Evolutionary conservation across 1,140 invertebrate species (phyloP).

Genomic region (Drosophila pandora): DNA sequence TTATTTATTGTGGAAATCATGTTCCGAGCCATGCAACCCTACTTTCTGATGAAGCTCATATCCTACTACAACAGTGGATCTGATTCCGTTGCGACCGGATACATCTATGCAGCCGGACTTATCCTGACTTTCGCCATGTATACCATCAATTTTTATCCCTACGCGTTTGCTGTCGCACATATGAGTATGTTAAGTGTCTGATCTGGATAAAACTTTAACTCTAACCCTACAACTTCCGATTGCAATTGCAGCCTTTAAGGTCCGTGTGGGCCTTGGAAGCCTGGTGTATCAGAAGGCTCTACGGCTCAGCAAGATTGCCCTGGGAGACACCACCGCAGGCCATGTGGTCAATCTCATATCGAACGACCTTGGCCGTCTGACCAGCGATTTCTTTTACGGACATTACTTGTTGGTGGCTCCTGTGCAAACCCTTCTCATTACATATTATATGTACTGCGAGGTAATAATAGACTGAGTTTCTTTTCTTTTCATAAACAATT

Average conservation of each 20-base stretch:
- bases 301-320: slow-evolving; percentile 87
- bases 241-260: slow-evolving; percentile 86
- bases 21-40: slow-evolving; percentile 87
- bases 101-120: slow-evolving; percentile 88
- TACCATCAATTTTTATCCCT: slow-evolving; percentile 90
- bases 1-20: slow-evolving; percentile 70
- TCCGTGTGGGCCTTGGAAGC: slow-evolving; percentile 90
- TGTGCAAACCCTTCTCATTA: slow-evolving; percentile 90
- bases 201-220: no score
- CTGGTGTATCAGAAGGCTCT: slow-evolving; percentile 92
- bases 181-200: slow-evolving; percentile 84
- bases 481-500: background rate
- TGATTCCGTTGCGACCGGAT: slow-evolving; percentile 85
- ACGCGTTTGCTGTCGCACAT: slow-evolving; percentile 90
- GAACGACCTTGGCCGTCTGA: slow-evolving; percentile 92
- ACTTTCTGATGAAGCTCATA: slow-evolving; percentile 89
- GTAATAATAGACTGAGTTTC: slow-evolving; percentile 27
- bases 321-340: slow-evolving; percentile 91
- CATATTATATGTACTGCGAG: slow-evolving; percentile 90
- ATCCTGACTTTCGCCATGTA: slow-evolving; percentile 88
- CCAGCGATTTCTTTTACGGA: slow-evolving; percentile 88
- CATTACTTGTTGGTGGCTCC: slow-evolving; percentile 93
- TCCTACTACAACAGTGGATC: slow-evolving; percentile 85
- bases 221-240: background rate
- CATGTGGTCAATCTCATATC: slow-evolving; percentile 96